Evolutionary conservation across 2,888 invertebrate genomes (phyloP).

Genomic region (Caradrina clavipalpis): DNA sequence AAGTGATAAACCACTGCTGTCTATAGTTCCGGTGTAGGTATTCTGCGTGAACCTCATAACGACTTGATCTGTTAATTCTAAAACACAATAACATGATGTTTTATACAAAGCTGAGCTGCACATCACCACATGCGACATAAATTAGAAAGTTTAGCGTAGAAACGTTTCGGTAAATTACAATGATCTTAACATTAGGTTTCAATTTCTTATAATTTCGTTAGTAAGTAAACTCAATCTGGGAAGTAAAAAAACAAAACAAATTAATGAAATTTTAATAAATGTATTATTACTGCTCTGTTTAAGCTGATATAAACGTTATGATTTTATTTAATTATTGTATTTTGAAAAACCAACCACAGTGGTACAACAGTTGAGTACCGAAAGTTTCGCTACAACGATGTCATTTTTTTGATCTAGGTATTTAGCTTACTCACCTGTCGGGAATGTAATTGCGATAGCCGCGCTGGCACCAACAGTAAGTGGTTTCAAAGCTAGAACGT

Average conservation of each 20-base stretch:
- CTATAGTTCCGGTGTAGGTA: slow-evolving; percentile 73
- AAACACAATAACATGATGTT: background rate
- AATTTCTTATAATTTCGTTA: too few species aligned
- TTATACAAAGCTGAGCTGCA: too few species aligned
- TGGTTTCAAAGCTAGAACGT: slow-evolving; percentile 75
- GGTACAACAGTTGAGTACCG: too few species aligned
- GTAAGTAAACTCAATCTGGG: too few species aligned
- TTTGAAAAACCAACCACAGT: background rate
- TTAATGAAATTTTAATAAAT: too few species aligned
- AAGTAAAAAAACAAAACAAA: too few species aligned
- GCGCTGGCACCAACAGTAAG: slow-evolving; percentile 76
- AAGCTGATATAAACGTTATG: too few species aligned
- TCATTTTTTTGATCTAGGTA: background rate
- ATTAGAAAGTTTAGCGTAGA: too few species aligned
- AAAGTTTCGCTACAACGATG: background rate
- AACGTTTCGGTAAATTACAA: too few species aligned
- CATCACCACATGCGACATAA: too few species aligned
- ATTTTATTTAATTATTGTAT: background rate
- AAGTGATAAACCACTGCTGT: slow-evolving; percentile 64
- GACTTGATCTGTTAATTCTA: slow-evolving; percentile 30
- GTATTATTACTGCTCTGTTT: too few species aligned
- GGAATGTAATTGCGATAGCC: slow-evolving; percentile 73
- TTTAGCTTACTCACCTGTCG: slow-evolving; percentile 72
- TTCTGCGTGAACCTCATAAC: slow-evolving; percentile 75
- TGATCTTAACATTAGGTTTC: too few species aligned